Percentiles rank a stretch among this genome's conserved stretches.
Conservation (phyloP, 2,888 invertebrate species). For the Mesochorus sp. region DNA sequence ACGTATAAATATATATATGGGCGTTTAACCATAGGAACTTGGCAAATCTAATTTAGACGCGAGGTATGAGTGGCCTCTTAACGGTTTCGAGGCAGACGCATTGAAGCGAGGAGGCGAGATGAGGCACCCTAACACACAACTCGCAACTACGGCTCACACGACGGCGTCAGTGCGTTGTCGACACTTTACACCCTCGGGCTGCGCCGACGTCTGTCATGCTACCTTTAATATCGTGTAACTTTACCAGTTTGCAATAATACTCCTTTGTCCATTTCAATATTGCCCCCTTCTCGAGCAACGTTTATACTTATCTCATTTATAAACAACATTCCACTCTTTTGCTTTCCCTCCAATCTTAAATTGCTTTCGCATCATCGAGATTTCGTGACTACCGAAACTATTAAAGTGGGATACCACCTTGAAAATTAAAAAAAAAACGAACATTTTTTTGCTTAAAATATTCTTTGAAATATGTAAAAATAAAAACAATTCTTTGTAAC, state of each 20-base stretch:
- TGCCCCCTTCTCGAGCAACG: not conserved
- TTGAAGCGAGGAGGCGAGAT: conserved; percentile 59
- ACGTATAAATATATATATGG: not conserved
- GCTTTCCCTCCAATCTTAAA: not conserved
- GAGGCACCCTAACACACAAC: not conserved
- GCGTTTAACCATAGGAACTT: conserved; percentile 23
- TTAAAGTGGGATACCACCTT: too few relatives aligned
- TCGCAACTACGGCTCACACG: conserved; percentile 16
- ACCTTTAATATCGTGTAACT: conserved; percentile 61
- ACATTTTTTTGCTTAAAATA: too few relatives aligned
- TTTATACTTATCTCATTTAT: conserved; percentile 22
- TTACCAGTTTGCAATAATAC: conserved; percentile 60
- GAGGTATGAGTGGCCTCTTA: conserved; percentile 62
- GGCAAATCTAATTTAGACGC: conserved; percentile 61
- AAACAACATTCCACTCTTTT: not conserved
- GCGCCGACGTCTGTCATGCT: conserved; percentile 58
- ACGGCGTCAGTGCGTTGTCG: conserved; percentile 8
- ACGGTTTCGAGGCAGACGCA: conserved; percentile 65
- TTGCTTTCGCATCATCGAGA: not conserved
- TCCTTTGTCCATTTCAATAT: conserved; percentile 23
- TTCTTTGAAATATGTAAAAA: too few relatives aligned
- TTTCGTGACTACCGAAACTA: not conserved
- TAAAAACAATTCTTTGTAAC: too few relatives aligned
- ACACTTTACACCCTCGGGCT: conserved; percentile 15
- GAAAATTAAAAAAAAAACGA: too few relatives aligned